Evolutionary conservation across 1,140 invertebrate genomes (phyloP).

Genomic region (Apocrypta bakeri): DNA sequence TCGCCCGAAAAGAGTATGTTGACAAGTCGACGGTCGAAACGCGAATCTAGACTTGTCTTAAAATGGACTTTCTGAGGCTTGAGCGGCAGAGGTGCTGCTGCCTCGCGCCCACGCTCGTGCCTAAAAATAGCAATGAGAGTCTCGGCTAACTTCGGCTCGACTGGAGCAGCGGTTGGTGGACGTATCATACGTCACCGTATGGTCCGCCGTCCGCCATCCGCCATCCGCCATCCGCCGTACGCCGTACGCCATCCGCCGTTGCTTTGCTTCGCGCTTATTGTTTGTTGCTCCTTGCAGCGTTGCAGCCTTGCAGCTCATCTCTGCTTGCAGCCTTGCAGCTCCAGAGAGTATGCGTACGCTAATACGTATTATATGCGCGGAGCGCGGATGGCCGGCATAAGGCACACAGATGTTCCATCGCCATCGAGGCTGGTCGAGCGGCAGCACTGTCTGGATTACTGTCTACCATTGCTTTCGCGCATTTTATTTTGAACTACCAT

Average conservation of each 20-base stretch:
- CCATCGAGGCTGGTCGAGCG: no score
- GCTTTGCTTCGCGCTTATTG: no score
- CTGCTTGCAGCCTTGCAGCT: no score
- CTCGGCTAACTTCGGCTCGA: conserved; percentile 65
- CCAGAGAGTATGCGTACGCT: no score
- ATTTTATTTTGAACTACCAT: background rate
- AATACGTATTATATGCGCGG: no score
- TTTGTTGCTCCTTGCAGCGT: no score
- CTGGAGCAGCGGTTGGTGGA: conserved; percentile 49
- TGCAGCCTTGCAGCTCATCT: no score
- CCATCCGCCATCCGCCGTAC: no score
- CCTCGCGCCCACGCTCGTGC: conserved; percentile 58
- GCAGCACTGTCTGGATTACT: background rate
- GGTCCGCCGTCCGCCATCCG: background rate
- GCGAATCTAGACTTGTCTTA: conserved; percentile 36
- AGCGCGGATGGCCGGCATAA: background rate
- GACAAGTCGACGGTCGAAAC: conserved; percentile 3
- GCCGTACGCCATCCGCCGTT: no score
- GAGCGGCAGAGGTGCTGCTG: conserved; percentile 59
- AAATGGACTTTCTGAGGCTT: conserved; percentile 18
- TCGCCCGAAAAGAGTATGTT: background rate
- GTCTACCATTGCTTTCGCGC: background rate
- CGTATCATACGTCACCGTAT: no score
- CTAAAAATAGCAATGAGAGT: conserved; percentile 68
- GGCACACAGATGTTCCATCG: background rate